A percentile compares a stretch with the other conserved stretches of the same genome.
Evolutionary conservation across 2,888 invertebrate genomes (phyloP).

Genomic region (Pachymerium ferrugineum): DNA sequence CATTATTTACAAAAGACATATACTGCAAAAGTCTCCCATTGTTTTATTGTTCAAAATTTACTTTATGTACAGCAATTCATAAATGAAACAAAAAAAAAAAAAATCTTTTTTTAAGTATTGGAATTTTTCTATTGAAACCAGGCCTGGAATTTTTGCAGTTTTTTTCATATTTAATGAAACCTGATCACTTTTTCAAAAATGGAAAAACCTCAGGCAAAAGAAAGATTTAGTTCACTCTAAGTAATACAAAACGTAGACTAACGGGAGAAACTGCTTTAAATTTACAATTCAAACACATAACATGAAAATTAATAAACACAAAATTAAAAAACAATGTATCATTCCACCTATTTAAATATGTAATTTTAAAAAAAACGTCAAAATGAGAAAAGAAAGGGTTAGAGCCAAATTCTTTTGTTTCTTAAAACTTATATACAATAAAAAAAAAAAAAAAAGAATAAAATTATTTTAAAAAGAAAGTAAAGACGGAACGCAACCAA

Average conservation of each 20-base stretch:
- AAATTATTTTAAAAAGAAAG: neutral
- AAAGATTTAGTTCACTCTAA: neutral
- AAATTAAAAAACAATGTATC: no score
- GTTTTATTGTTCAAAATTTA: no score
- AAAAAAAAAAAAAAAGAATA: neutral
- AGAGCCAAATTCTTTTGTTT: neutral
- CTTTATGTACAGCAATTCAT: no score
- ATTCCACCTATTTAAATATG: no score
- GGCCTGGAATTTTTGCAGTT: neutral
- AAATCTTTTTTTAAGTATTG: neutral
- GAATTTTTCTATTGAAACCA: neutral
- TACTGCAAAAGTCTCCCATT: no score
- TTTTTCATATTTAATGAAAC: neutral
- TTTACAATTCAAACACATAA: neutral
- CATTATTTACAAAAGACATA: no score
- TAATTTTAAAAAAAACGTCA: no score
- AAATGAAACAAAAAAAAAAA: neutral
- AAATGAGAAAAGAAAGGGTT: neutral
- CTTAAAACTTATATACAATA: neutral
- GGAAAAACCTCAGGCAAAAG: neutral
- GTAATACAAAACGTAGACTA: no score
- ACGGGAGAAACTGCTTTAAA: neutral
- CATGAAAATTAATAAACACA: neutral
- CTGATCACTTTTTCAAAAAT: neutral
- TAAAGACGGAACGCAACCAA: neutral